A percentile compares a stretch with the other conserved stretches of the same genome.
Conservation (phyloP, 1,140 invertebrate genomes). For the Aphelenchoides fujianensis region DNA sequence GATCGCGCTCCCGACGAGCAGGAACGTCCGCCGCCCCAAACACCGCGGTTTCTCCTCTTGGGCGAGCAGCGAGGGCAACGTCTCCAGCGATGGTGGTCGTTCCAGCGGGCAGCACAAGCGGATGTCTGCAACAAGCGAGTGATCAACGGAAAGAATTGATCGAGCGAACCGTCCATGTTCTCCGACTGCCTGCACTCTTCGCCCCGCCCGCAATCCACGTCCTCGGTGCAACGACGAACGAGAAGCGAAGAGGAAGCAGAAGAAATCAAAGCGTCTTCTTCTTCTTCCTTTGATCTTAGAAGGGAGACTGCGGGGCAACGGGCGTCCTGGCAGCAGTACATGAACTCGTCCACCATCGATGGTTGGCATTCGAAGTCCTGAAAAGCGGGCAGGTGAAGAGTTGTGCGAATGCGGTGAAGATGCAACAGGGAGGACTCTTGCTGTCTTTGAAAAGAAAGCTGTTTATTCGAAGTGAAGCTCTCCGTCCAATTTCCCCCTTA, state of each 20-base stretch:
- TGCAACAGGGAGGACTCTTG: too few relatives aligned
- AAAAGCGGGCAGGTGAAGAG: too few relatives aligned
- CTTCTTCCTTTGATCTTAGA: neutral
- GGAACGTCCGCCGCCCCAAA: neutral
- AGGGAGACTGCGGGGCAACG: neutral
- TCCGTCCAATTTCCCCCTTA: too few relatives aligned
- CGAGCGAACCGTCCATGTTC: conserved; percentile 5
- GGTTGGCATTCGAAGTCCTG: conserved; percentile 13
- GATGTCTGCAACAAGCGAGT: too few relatives aligned
- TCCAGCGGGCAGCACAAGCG: neutral
- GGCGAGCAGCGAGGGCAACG: neutral
- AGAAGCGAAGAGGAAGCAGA: too few relatives aligned
- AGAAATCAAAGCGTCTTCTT: too few relatives aligned
- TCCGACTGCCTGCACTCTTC: neutral
- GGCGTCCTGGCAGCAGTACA: conserved; percentile 13
- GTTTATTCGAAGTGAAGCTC: too few relatives aligned
- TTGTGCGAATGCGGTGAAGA: too few relatives aligned
- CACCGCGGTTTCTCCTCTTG: conserved; percentile 7
- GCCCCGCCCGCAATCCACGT: neutral
- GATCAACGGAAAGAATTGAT: too few relatives aligned
- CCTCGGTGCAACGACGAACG: neutral
- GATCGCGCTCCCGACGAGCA: neutral
- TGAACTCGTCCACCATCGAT: neutral
- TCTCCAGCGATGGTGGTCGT: neutral
- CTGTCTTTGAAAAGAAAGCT: too few relatives aligned